These are phyloP conservation scores for Parazoanthus darwini DNA, from an alignment of 92 coral and sea anemone species.

Conservation along the genomic window DNA sequence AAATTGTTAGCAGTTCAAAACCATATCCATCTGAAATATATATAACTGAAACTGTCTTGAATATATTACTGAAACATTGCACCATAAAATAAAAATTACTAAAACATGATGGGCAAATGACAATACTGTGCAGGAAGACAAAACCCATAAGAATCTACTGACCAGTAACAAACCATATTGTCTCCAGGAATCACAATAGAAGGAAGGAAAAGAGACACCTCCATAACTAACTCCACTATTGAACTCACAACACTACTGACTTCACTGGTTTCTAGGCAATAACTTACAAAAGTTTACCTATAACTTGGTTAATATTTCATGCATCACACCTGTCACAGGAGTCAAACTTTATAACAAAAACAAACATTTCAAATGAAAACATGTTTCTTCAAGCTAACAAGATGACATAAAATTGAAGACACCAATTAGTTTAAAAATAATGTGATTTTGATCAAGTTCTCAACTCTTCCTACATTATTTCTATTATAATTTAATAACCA, in stretches of 20 bases:
- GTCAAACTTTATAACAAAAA: not conserved
- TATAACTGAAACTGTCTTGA: not conserved
- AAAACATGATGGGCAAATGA: not conserved
- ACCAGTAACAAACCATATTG: conserved; percentile 27
- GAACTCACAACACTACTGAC: not conserved
- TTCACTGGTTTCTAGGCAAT: conserved; percentile 11
- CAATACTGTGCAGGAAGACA: not conserved
- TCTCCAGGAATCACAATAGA: conserved; percentile 3
- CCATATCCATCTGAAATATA: not conserved
- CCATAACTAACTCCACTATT: not conserved
- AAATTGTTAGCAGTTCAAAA: not conserved
- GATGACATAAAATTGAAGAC: not conserved
- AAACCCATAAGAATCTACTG: not conserved
- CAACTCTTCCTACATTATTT: too few species aligned
- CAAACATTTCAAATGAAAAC: not conserved
- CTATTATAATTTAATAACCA: too few species aligned
- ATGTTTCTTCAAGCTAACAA: not conserved
- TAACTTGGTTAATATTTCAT: not conserved
- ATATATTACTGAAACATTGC: not conserved
- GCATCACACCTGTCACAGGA: not conserved
- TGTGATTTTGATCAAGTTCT: too few species aligned
- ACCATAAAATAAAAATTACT: not conserved
- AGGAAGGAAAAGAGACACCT: conserved; percentile 15
- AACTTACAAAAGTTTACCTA: not conserved
- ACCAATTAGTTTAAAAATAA: too few species aligned